Evolutionary conservation across 2,797 vertebrate species (phyloP).

Genomic region (Pangasius mekongensis): DNA sequence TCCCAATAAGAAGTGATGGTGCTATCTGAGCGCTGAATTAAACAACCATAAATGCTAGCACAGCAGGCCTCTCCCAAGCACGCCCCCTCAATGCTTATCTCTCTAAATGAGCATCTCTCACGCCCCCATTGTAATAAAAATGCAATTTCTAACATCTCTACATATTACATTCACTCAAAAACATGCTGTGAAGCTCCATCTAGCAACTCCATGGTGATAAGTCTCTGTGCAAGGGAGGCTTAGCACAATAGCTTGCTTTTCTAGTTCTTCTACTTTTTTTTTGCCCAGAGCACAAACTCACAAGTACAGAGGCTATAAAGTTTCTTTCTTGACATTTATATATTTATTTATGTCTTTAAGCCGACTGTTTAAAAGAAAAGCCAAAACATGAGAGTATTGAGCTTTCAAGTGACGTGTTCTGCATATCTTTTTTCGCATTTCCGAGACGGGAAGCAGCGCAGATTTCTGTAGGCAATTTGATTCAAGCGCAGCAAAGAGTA

Average conservation of each 20-base stretch:
- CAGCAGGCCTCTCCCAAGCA: slow-evolving; percentile 72
- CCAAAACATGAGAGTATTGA: slow-evolving; percentile 77
- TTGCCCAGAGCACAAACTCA: slow-evolving; percentile 79
- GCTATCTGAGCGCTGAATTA: slow-evolving; percentile 51
- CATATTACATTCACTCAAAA: slow-evolving; percentile 77
- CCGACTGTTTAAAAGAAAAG: slow-evolving; percentile 72
- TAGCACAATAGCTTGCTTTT: slow-evolving; percentile 38
- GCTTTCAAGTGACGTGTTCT: slow-evolving; percentile 77
- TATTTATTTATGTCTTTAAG: slow-evolving; percentile 69
- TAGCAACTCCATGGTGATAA: slow-evolving; percentile 74
- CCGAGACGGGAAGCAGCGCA: slow-evolving; percentile 70
- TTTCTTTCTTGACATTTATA: slow-evolving; percentile 69
- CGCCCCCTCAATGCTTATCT: slow-evolving; percentile 77
- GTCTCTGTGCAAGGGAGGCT: slow-evolving; percentile 69
- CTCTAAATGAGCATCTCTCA: slow-evolving; percentile 74
- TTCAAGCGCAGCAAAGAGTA: slow-evolving; percentile 79
- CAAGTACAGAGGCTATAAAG: slow-evolving; percentile 78
- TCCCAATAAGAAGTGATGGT: slow-evolving; percentile 36
- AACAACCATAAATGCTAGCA: slow-evolving; percentile 75
- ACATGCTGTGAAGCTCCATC: slow-evolving; percentile 79
- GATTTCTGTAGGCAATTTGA: slow-evolving; percentile 84
- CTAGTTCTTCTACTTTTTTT: slow-evolving; percentile 67
- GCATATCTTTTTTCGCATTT: slow-evolving; percentile 69
- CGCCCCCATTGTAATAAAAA: slow-evolving; percentile 78
- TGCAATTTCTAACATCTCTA: slow-evolving; percentile 78